Conservation (phyloP, 2,888 invertebrate genomes). For the Minunthozetes semirufus region DNA sequence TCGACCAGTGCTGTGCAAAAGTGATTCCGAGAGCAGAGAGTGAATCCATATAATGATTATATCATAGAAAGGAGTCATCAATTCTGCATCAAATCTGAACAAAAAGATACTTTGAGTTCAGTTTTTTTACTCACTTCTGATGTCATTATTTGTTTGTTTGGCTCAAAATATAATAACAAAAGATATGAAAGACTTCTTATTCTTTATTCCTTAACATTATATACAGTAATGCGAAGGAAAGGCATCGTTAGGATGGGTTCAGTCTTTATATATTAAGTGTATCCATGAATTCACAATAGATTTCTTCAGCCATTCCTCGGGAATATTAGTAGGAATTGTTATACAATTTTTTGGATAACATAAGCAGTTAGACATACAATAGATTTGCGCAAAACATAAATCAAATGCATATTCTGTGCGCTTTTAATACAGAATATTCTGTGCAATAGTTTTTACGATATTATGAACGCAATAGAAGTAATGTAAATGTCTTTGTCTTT, state of each 20-base stretch:
- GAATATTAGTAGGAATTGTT: no score
- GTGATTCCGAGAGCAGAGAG: not conserved
- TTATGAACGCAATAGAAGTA: no score
- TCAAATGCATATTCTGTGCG: no score
- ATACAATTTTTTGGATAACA: no score
- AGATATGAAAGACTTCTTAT: not conserved
- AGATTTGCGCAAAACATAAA: no score
- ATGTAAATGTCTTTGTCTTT: no score
- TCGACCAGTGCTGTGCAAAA: not conserved
- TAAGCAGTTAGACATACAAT: no score
- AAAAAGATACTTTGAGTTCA: not conserved
- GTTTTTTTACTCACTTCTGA: not conserved
- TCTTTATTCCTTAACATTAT: not conserved
- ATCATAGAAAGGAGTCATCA: constrained; percentile 27
- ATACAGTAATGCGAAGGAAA: not conserved
- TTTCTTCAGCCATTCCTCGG: no score
- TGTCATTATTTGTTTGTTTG: not conserved
- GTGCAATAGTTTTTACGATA: no score
- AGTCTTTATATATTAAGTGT: no score
- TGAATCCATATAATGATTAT: not conserved
- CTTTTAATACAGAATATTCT: no score
- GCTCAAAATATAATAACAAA: not conserved
- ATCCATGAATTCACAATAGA: no score
- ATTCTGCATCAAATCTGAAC: constrained; percentile 20
- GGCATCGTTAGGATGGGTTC: not conserved